These are phyloP conservation scores for Brachylomia viminalis DNA, from an alignment of 2,888 invertebrate species.

Conservation along the genomic window DNA sequence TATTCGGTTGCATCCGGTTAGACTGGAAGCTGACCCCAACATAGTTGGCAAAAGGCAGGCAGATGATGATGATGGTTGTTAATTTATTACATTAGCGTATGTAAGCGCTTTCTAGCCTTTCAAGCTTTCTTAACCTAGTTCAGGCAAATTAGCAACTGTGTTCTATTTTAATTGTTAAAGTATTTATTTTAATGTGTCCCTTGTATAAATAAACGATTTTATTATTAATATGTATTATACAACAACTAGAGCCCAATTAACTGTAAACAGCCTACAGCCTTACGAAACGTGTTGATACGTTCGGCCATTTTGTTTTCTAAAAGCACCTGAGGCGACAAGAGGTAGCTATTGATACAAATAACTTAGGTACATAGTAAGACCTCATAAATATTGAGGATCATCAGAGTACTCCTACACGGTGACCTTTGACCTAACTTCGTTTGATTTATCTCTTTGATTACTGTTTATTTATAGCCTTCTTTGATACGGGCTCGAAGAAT, in stretches of 20 bases:
- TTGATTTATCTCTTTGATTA: conserved; percentile 49
- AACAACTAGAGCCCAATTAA: conserved; percentile 6
- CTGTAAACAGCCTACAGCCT: not conserved
- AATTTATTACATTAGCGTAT: too few species aligned
- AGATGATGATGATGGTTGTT: too few species aligned
- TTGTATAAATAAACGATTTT: too few species aligned
- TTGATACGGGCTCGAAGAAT: conserved; percentile 1
- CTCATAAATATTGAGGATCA: conserved; percentile 42
- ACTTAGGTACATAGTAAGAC: conserved; percentile 30
- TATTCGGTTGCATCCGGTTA: too few species aligned
- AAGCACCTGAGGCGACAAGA: not conserved
- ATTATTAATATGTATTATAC: too few species aligned
- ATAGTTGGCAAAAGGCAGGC: too few species aligned
- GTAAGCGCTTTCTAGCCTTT: too few species aligned
- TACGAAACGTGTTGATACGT: conserved; percentile 14
- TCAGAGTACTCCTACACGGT: conserved; percentile 17
- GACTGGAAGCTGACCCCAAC: too few species aligned
- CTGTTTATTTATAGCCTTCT: conserved; percentile 43
- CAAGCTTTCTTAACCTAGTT: not conserved
- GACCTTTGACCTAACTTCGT: conserved; percentile 35
- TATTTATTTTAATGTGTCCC: too few species aligned
- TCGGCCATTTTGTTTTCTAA: conserved; percentile 16
- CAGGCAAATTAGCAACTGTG: too few species aligned
- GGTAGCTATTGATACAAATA: conserved; percentile 23
- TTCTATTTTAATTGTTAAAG: too few species aligned